Evolutionary conservation across 1,140 invertebrate genomes (phyloP).

Genomic region (Spodoptera frugiperda): DNA sequence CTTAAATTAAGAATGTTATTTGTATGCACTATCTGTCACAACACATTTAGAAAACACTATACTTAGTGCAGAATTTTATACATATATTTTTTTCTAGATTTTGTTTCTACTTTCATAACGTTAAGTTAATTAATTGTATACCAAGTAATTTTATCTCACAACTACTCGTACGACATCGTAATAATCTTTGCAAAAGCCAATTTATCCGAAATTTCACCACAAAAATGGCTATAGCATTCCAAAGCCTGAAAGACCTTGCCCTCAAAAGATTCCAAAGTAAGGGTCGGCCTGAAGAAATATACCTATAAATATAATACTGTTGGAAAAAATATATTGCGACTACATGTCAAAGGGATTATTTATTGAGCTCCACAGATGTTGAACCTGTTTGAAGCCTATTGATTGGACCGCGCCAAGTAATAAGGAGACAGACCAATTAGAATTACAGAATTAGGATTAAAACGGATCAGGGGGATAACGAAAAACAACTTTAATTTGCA

Average conservation of each 20-base stretch:
- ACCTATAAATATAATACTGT: slow-evolving; percentile 22
- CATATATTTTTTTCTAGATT: too few relatives aligned
- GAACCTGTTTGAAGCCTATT: slow-evolving; percentile 30
- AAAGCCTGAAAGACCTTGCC: not conserved
- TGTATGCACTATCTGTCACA: too few relatives aligned
- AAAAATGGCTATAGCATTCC: slow-evolving; percentile 23
- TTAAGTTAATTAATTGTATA: not conserved
- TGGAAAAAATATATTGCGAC: slow-evolving; percentile 24
- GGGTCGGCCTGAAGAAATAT: slow-evolving; percentile 16
- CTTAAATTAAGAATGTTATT: too few relatives aligned
- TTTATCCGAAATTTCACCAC: slow-evolving; percentile 6
- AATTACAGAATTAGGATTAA: slow-evolving; percentile 43
- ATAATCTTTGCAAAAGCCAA: slow-evolving; percentile 1
- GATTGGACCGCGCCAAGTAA: slow-evolving; percentile 13
- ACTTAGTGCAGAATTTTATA: too few relatives aligned
- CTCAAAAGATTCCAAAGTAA: slow-evolving; percentile 28
- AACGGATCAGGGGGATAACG: slow-evolving; percentile 33
- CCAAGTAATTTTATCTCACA: not conserved
- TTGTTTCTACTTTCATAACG: too few relatives aligned
- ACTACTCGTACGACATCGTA: not conserved
- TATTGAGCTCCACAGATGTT: slow-evolving; percentile 26
- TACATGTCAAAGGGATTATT: slow-evolving; percentile 34
- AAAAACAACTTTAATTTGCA: slow-evolving; percentile 31
- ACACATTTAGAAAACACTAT: too few relatives aligned
- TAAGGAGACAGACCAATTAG: slow-evolving; percentile 36